These are phyloP conservation scores for Tholera decimalis DNA, from an alignment of 2,888 invertebrate species.

Conservation along the genomic window DNA sequence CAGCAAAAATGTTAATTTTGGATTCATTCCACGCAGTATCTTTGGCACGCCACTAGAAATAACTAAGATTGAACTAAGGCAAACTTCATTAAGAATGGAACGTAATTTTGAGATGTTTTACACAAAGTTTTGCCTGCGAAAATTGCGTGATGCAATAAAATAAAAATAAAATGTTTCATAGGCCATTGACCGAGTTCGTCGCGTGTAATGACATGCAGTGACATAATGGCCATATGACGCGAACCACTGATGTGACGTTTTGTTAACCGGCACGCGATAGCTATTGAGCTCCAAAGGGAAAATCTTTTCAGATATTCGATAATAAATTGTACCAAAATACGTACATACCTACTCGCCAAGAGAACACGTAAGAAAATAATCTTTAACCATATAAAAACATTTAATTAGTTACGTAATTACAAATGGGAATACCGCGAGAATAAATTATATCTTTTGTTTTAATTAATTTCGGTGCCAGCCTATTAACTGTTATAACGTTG, in stretches of 20 bases:
- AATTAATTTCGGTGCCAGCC: slow-evolving; percentile 56
- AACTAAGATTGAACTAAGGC: slow-evolving; percentile 74
- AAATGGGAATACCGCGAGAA: slow-evolving; percentile 50
- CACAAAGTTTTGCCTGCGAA: slow-evolving; percentile 64
- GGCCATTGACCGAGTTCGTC: slow-evolving; percentile 75
- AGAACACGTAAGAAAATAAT: slow-evolving; percentile 17
- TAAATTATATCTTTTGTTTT: slow-evolving; percentile 65
- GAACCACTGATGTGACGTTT: slow-evolving; percentile 58
- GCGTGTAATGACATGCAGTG: slow-evolving; percentile 71
- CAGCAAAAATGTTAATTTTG: slow-evolving; percentile 77
- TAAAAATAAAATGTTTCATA: slow-evolving; percentile 70
- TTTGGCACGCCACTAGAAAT: slow-evolving; percentile 71
- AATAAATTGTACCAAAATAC: slow-evolving; percentile 1
- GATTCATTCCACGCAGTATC: slow-evolving; percentile 75
- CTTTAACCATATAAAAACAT: slow-evolving; percentile 41
- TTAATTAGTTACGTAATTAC: slow-evolving; percentile 60
- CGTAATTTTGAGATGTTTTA: slow-evolving; percentile 69
- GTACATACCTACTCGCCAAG: background rate
- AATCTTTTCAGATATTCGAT: slow-evolving; percentile 20
- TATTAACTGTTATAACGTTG: slow-evolving; percentile 60
- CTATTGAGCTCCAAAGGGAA: slow-evolving; percentile 39
- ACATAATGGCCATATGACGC: slow-evolving; percentile 69
- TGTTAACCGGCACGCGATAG: slow-evolving; percentile 58
- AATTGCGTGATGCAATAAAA: slow-evolving; percentile 71
- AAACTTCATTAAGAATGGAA: slow-evolving; percentile 76